A percentile compares a stretch with the other conserved stretches of the same genome.
phyloP scores from a whole-genome alignment of 1,140 invertebrate species.

The Calliopsis andreniformis region DNA sequence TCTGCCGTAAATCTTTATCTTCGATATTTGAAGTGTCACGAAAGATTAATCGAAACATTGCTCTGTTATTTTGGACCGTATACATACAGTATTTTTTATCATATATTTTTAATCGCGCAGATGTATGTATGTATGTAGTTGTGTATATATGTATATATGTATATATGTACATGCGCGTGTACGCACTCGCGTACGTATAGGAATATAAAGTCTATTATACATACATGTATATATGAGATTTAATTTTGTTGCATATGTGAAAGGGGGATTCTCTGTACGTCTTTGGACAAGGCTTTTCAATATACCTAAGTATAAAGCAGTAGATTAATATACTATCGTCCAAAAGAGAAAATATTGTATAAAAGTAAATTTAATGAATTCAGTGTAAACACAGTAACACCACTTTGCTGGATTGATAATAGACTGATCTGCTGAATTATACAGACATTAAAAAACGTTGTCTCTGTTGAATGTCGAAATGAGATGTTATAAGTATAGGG shows the following conservation, averaged over 20 bases:
- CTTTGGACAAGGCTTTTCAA: no score
- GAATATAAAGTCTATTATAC: background rate
- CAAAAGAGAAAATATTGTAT: no score
- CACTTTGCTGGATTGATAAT: no score
- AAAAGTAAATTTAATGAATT: no score
- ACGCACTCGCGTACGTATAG: background rate
- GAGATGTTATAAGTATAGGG: background rate
- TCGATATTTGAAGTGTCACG: background rate
- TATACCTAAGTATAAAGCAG: no score
- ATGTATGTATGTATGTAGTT: background rate
- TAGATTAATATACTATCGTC: no score
- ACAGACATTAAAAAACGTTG: no score
- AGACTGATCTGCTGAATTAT: no score
- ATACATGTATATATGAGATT: background rate
- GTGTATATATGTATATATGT: background rate
- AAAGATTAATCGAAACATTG: slow-evolving; percentile 10
- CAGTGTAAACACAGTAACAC: no score
- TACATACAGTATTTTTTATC: background rate
- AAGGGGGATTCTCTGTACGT: no score
- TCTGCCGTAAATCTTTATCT: slow-evolving; percentile 17
- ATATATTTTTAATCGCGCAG: background rate
- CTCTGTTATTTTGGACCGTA: background rate
- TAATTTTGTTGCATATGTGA: no score
- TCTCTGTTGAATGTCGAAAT: no score
- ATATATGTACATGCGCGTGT: background rate